Evolutionary conservation across 2,113 vertebrate genomes (phyloP).

Genomic region (Nettapus auritus): DNA sequence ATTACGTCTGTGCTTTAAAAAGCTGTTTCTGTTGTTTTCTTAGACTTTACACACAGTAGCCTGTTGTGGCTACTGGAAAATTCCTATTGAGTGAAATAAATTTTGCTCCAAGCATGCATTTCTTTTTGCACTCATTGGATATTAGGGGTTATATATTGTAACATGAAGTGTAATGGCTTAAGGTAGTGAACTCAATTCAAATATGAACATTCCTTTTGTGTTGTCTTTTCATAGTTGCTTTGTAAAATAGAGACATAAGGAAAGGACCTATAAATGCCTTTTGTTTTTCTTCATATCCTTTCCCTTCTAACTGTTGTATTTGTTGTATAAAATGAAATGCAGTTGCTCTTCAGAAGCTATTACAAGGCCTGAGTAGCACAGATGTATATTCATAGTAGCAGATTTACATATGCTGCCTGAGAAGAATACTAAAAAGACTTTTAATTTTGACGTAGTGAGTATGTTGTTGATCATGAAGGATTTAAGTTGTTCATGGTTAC

Average conservation of each 20-base stretch:
- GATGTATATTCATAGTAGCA: background rate
- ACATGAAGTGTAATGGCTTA: background rate
- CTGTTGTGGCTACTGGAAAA: background rate
- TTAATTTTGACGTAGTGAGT: background rate
- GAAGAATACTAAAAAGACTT: background rate
- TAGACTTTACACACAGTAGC: background rate
- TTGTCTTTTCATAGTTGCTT: background rate
- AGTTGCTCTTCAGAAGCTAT: background rate
- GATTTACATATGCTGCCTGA: background rate
- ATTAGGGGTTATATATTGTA: background rate
- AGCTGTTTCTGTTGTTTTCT: background rate
- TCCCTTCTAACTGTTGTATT: background rate
- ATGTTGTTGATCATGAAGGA: background rate
- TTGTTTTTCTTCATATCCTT: background rate
- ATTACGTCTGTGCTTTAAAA: background rate
- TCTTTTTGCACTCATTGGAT: background rate
- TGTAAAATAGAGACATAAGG: background rate
- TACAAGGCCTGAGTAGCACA: background rate
- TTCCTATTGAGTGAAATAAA: rapidly evolving
- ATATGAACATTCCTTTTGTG: background rate
- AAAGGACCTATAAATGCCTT: background rate
- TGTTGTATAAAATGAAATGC: background rate
- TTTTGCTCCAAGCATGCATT: background rate
- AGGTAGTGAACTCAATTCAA: background rate
- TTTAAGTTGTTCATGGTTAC: background rate